Evolutionary conservation across 2,888 invertebrate species (phyloP), one percentile per base, ranked within the genome.

Genomic region (Caenorhabditis sp.): DNA sequence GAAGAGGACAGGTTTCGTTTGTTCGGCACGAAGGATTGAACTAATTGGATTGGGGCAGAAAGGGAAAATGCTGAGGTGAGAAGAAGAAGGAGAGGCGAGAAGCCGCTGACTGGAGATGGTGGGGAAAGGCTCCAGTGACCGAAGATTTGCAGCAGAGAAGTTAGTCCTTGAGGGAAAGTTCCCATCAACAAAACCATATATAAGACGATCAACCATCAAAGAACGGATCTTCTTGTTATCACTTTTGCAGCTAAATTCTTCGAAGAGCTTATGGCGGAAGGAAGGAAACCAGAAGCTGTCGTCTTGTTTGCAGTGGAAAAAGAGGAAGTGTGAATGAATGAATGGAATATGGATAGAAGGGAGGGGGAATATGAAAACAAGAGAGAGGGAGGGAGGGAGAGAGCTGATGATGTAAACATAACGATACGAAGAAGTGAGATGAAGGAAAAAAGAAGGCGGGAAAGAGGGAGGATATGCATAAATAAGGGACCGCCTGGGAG

Each of bases 41-140:
- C 70, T 78, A 70, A 78, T 70, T 78, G 70, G 77, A 70, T 70
- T 64, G 62, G 47, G 53, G 32, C 56, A 60, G 60, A 69, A 64
- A 44, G 47, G 40, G 77, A 61, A 62, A 69, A 72, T n/a, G n/a
- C n/a, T n/a, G 24, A 15, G 24, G 51, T 32, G 60, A 22, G n/a
- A n/a, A 55, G 24, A 35, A 51, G 20, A 22, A 44, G 20, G 15
- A 11, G 20, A 9, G 20, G 18, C 6, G 58, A 9, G 26, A 56
- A 56, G 35, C 18, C 32, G 20, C 4, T 32, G 13, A 68, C 35
- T 24, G 32, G 13, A 20, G 32, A 32, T 32, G 32, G 32, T 32
- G 9, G 32, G 32, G 32, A 9, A 32, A 32, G 32, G 9, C n/a
- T n/a, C n/a, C n/a, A n/a, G 32, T 32, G 32, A 32, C 32, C 4